Base-by-base conservation (phyloP, 2,113 vertebrate genomes). In the Bufo gargarizans region DNA sequence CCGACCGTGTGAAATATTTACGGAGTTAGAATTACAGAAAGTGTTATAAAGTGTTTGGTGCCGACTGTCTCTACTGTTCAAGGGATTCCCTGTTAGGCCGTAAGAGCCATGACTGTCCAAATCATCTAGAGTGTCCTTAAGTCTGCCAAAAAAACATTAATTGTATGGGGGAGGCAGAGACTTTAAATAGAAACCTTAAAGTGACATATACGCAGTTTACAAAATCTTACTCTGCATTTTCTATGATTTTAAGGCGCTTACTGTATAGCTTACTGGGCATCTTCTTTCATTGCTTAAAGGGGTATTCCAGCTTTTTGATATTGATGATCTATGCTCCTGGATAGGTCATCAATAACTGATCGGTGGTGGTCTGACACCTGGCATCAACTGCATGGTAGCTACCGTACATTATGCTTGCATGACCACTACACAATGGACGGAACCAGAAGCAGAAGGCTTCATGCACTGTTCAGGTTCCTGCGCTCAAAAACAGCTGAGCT, bases 131-230 rank as follows among this genome's bases (percentile, higher is more conserved):
- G 67, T 82, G 61, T 19, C 80, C 10, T 50, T 17, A 50, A 65
- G 80, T 9, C 45, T 82, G 80, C 80, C 80, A 82, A 82, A 79
- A 82, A 82, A 82, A 82, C 43, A n/a, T 61, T 65, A n/a, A 82
- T 59, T 49, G 59, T 61, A n/a, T 50, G 58, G 77, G 77, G 53
- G 77, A 1, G 77, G 77, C 8, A 79, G 20, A 55, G 14, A 22
- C 50, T 56, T 22, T 20, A 82, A 82, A 65, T 82, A 47, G 58
- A 61, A 82, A 17, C 33, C 59, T 82, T 59, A 63, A 82, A 63
- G 59, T 11, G 80, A 45, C n/a, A 82, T 65, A 49, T 82, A 67
- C 33, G 45, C n/a, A 19, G 59, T 63, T 10, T 45, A 47, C 10
- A 82, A n/a, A 77, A 33, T 74, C 71, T 74, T 71, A 71, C 67